Evolutionary conservation across 2,888 invertebrate species (phyloP), one percentile per base, ranked within the genome.

Genomic region (Andrena chrysosceles): DNA sequence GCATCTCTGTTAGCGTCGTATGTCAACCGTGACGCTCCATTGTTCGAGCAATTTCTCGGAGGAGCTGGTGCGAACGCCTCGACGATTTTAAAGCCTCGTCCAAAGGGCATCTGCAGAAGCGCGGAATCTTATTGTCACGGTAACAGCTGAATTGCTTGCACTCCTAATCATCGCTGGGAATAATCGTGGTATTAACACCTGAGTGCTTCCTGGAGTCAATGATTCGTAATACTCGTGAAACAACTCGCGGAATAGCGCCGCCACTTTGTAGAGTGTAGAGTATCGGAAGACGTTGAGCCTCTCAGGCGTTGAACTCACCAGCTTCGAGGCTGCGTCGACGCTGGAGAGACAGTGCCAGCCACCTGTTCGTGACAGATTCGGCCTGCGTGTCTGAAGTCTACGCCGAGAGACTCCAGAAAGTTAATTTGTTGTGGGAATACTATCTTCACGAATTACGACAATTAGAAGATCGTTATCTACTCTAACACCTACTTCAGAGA

Each of bases 231-330:
- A 35, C 20, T 33, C 13, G 13, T 16, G 54, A 66, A 70, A 60
- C 16, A 54, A 29, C 54, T 20, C 26, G 31, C 16, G 63, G 31
- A 59, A n/a, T 56, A 35, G 10, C 7, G 23, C 5, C 56, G 60
- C 8, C 23, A 4, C 42, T 42, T 42, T 5, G 42, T 4, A 16
- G 16, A 42, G 60, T 16, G 33, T 7, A 63, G 29, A 13, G 42
- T 66, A 70, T 81, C 72, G 63, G 62, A 63, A 87, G 77, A 82
- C 77, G 86, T 85, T 54, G 69, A 81, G 87, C 85, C 81, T 84
- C 71, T 42, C 86, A 85, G 89, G 86, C 89, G 83, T 90, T 86
- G 87, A 91, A 89, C 87, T 90, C 90, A 70, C 86, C 85, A 70
- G 31, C 72, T 62, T n/a, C 33, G 29, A 29, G 26, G 48, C 33